Evolutionary conservation across 2,888 invertebrate species (phyloP).

Genomic region (Drepanosiphum platanoidis): DNA sequence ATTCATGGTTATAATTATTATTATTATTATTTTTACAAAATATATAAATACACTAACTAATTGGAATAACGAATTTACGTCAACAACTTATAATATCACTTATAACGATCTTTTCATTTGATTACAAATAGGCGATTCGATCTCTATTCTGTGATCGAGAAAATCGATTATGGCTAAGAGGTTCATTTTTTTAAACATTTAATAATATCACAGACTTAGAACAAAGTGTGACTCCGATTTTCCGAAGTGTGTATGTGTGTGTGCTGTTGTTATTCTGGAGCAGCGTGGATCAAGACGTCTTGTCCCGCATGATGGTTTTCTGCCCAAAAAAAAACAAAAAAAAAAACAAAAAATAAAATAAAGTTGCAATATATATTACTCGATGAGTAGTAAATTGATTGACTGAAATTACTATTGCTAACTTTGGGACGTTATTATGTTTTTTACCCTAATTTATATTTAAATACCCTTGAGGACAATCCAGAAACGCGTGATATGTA

Average conservation of each 20-base stretch:
- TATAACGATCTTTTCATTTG: slow-evolving; percentile 62
- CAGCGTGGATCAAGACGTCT: slow-evolving; percentile 60
- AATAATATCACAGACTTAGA: slow-evolving; percentile 60
- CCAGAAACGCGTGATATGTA: slow-evolving; percentile 2
- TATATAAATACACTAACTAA: slow-evolving; percentile 61
- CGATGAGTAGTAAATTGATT: neutral
- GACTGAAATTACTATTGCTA: neutral
- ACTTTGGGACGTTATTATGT: neutral
- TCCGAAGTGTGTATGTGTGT: slow-evolving; percentile 60
- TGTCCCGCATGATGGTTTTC: slow-evolving; percentile 59
- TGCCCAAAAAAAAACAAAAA: slow-evolving; percentile 52
- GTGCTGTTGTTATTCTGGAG: slow-evolving; percentile 55
- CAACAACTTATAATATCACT: slow-evolving; percentile 57
- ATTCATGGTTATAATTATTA: slow-evolving; percentile 58
- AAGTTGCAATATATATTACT: slow-evolving; percentile 13
- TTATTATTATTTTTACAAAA: slow-evolving; percentile 58
- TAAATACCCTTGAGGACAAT: slow-evolving; percentile 51
- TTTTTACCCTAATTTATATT: slow-evolving; percentile 39
- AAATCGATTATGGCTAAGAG: slow-evolving; percentile 55
- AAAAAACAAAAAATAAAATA: slow-evolving; percentile 55
- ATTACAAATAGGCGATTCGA: slow-evolving; percentile 61
- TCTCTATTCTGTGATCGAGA: slow-evolving; percentile 61
- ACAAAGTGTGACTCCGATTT: slow-evolving; percentile 55
- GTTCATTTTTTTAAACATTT: slow-evolving; percentile 55
- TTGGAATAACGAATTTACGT: slow-evolving; percentile 61